A percentile compares a stretch with the other conserved stretches of the same genome.
These are phyloP conservation scores for Dolomedes plantarius DNA, from an alignment of 2,888 invertebrate genomes.

Conservation along the genomic window DNA sequence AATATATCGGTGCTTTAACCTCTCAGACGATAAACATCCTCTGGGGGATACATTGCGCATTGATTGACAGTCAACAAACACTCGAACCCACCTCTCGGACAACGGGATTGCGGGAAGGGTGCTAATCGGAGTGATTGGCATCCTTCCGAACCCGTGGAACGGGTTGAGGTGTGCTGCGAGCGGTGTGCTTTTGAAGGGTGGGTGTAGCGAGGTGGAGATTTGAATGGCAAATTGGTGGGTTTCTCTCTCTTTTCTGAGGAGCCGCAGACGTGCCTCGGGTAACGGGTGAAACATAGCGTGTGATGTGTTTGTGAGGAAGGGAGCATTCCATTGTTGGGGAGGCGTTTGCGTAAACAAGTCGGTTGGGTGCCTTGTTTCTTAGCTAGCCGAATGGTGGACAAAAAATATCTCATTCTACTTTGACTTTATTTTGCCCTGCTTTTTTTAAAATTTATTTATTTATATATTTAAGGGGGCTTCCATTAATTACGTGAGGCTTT, in stretches of 20 bases:
- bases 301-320: neutral
- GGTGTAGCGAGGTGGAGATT: neutral
- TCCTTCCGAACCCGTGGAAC: neutral
- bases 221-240: neutral
- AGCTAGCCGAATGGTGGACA: no score
- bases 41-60: neutral
- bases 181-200: neutral
- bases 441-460: no score
- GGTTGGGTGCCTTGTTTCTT: neutral
- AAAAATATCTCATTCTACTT: no score
- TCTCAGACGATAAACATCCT: conserved; percentile 5
- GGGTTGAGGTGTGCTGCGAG: neutral
- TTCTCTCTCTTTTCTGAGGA: neutral
- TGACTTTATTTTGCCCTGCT: no score
- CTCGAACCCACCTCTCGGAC: neutral
- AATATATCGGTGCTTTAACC: neutral
- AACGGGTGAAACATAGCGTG: neutral
- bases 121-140: conserved; percentile 4
- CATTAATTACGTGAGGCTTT: no score
- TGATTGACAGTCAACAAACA: conserved; percentile 1
- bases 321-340: neutral
- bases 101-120: neutral
- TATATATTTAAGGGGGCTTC: no score
- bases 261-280: neutral
- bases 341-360: neutral